Base-by-base conservation (phyloP, 2,888 invertebrate species). In the Ormia ochracea region DNA sequence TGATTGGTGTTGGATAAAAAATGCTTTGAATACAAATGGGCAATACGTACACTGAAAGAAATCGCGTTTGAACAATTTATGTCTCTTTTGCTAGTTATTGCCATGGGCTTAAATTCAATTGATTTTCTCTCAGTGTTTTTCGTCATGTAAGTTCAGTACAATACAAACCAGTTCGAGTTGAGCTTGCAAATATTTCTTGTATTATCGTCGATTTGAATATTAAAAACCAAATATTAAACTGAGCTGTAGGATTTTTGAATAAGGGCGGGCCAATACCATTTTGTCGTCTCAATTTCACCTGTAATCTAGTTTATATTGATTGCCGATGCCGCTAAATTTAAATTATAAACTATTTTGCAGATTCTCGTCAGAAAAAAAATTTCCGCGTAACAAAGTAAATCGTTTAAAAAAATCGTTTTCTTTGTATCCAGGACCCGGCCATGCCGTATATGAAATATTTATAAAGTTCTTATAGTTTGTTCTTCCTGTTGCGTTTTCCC, bases 161-260 rank as follows among this genome's bases (percentile, higher is more conserved):
- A 45, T 48, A 45, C 19, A 31, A 74, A 73, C 78, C 68, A 58
- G 78, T 68, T 73, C 73, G 48, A 56, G 41, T 56, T 69, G 58
- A 69, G 43, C 63, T 50, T 38, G 63, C 26, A 78, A 74, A 50
- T 68, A 74, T 78, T 78, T 73, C 56, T 68, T 58, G 61, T 52
- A 50, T 63, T 31, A 72, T 65, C 52, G 70, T 26, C 41, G 45
- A 56, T 41, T n/a, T n/a, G n/a, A n/a, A 41, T 26, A 52, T 78
- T 72, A 28, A 50, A 59, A 33, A 48, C n/a, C 19, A 61, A 61
- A 69, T 58, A 69, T 58, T 26, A 36, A 36, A 36, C 38, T 38
- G 17, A 73, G 23, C 50, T 31, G 43, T 1, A 41, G 41, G 17
- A 17, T 14, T 6, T 41, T 17, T 4, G 14, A 41, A 12, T 41